These are phyloP conservation scores for Scotopteryx bipunctaria DNA, from an alignment of 2,888 invertebrate species.

Conservation along the genomic window DNA sequence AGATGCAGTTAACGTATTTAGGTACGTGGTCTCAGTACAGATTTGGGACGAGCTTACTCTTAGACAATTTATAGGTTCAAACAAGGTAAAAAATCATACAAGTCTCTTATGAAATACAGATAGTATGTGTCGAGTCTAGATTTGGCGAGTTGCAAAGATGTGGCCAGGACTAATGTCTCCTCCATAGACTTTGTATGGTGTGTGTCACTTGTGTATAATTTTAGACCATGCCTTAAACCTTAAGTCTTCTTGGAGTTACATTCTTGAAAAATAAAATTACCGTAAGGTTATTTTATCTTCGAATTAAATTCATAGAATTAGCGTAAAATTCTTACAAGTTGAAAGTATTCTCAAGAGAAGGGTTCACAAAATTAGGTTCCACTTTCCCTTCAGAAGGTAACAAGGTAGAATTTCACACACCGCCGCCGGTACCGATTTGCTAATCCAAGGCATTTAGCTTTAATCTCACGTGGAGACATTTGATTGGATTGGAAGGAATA, in stretches of 20 bases:
- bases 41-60: constrained; percentile 19
- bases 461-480: constrained; percentile 7
- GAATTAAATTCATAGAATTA: neutral
- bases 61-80: neutral
- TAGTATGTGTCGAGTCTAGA: too few species aligned
- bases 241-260: too few species aligned
- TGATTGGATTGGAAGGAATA: constrained; percentile 8
- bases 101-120: too few species aligned
- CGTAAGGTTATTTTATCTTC: too few species aligned
- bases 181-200: too few species aligned
- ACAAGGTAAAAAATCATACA: too few species aligned
- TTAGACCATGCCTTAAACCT: too few species aligned
- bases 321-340: neutral
- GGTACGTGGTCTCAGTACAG: constrained; percentile 34
- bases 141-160: too few species aligned
- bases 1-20: constrained; percentile 42
- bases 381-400: neutral
- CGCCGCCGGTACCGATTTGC: constrained; percentile 36
- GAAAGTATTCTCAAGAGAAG: constrained; percentile 1
- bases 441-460: constrained; percentile 54
- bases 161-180: too few species aligned
- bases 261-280: too few species aligned
- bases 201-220: too few species aligned
- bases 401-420: constrained; percentile 10
- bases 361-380: constrained; percentile 10